phyloP scores from a whole-genome alignment of 2,888 invertebrate genomes.

The Synergus itoensis region DNA sequence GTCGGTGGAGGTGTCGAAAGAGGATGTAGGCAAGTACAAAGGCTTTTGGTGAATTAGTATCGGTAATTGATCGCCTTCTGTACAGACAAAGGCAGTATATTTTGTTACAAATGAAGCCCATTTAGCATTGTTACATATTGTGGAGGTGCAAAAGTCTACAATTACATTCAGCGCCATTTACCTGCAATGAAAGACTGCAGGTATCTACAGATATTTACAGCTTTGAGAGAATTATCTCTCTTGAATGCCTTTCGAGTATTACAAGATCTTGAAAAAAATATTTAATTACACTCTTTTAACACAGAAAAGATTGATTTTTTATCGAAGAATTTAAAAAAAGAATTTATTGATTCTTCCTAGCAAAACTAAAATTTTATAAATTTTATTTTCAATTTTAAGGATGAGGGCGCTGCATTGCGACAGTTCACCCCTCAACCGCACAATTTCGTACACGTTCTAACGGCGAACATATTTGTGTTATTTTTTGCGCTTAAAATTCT shows the following conservation, averaged over 20 bases:
- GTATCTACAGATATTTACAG: neutral
- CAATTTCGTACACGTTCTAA: slow-evolving; percentile 50
- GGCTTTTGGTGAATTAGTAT: slow-evolving; percentile 34
- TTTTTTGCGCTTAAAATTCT: slow-evolving; percentile 7
- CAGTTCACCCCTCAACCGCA: slow-evolving; percentile 57
- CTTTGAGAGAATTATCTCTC: neutral
- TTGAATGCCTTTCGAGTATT: neutral
- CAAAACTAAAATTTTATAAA: neutral
- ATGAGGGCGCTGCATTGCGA: slow-evolving; percentile 65
- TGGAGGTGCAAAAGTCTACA: neutral
- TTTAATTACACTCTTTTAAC: too few relatives aligned
- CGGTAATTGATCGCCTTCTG: slow-evolving; percentile 28
- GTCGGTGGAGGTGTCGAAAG: slow-evolving; percentile 14
- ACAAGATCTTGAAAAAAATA: too few relatives aligned
- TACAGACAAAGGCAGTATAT: slow-evolving; percentile 17
- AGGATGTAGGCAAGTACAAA: slow-evolving; percentile 14
- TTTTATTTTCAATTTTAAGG: slow-evolving; percentile 51
- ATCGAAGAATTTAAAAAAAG: too few relatives aligned
- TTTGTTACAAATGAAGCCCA: slow-evolving; percentile 10
- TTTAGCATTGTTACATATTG: slow-evolving; percentile 13
- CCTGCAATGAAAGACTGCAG: neutral
- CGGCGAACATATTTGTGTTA: slow-evolving; percentile 35
- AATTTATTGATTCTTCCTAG: too few relatives aligned
- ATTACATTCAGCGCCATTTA: neutral
- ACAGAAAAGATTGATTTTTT: too few relatives aligned